Evolutionary conservation across 1,140 invertebrate species (phyloP).

Genomic region (Lerema accius): DNA sequence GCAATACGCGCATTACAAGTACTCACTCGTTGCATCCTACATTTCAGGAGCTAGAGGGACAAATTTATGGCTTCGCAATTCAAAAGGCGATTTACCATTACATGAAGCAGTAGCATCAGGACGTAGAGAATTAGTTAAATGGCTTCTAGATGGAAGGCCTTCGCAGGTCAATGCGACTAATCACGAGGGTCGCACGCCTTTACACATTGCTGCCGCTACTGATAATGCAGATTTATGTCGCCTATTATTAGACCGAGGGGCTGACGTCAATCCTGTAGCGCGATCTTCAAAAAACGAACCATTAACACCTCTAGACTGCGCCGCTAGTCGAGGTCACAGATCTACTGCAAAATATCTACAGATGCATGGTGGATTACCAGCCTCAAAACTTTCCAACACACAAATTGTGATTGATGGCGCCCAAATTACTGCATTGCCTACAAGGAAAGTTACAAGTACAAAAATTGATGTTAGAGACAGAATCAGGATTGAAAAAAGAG

Average conservation of each 20-base stretch:
- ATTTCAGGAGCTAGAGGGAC: slow-evolving; percentile 89
- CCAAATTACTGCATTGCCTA: slow-evolving; percentile 68
- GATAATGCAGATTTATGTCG: slow-evolving; percentile 98
- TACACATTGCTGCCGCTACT: slow-evolving; percentile 97
- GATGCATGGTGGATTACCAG: slow-evolving; percentile 93
- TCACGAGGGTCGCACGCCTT: slow-evolving; percentile 94
- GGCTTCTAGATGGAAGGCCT: slow-evolving; percentile 92
- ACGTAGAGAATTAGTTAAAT: slow-evolving; percentile 92
- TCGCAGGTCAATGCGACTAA: slow-evolving; percentile 94
- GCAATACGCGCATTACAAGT: slow-evolving; percentile 1
- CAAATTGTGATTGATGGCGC: slow-evolving; percentile 77
- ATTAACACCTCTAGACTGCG: slow-evolving; percentile 95
- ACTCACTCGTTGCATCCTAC: neutral
- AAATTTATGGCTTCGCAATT: slow-evolving; percentile 96
- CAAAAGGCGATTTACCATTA: slow-evolving; percentile 94
- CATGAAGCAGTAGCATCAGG: slow-evolving; percentile 98
- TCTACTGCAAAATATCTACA: slow-evolving; percentile 97
- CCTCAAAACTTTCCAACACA: slow-evolving; percentile 85
- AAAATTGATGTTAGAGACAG: slow-evolving; percentile 79
- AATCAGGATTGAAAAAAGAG: slow-evolving; percentile 80
- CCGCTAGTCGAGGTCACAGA: slow-evolving; percentile 91
- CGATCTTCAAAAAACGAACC: slow-evolving; percentile 91
- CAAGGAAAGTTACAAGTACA: slow-evolving; percentile 78
- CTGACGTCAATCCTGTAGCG: slow-evolving; percentile 92
- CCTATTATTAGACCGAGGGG: slow-evolving; percentile 91